Evolutionary conservation across 1,140 invertebrate species (phyloP).

Genomic region (Papilio machaon): DNA sequence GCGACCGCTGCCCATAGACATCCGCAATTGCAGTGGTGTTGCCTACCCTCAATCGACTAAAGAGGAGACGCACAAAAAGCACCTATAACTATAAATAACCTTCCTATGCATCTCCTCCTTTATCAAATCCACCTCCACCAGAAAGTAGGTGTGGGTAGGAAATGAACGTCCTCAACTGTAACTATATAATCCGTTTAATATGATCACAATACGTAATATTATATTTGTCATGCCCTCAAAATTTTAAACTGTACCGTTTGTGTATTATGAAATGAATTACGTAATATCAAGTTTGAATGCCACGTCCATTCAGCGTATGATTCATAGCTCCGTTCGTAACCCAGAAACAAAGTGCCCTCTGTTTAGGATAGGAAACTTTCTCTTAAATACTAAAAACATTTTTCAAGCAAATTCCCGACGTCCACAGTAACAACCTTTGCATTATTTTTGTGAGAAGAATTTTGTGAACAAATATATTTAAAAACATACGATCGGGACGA

Average conservation of each 20-base stretch:
- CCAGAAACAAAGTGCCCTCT: constrained; percentile 38
- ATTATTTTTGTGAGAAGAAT: too few relatives aligned
- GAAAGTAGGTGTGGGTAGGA: too few relatives aligned
- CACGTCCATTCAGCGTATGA: constrained; percentile 28
- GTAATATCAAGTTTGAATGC: constrained; percentile 28
- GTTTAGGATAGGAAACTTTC: constrained; percentile 36
- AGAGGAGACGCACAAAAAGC: too few relatives aligned
- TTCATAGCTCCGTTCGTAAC: constrained; percentile 34
- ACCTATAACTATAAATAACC: too few relatives aligned
- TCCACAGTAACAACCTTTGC: background rate
- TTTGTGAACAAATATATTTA: background rate
- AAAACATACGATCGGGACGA: too few relatives aligned
- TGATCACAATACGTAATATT: background rate
- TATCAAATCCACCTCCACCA: too few relatives aligned
- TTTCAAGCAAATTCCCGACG: constrained; percentile 11
- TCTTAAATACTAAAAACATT: constrained; percentile 34
- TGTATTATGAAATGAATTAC: constrained; percentile 11
- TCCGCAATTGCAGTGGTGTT: too few relatives aligned
- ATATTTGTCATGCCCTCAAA: constrained; percentile 7
- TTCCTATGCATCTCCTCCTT: too few relatives aligned
- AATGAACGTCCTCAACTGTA: too few relatives aligned
- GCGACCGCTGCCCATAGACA: too few relatives aligned
- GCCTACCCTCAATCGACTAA: too few relatives aligned
- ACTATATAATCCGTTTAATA: too few relatives aligned
- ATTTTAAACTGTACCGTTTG: background rate